A percentile compares a stretch with the other conserved stretches of the same genome.
Conservation (phyloP, 2,113 vertebrate genomes). For the Eonycteris spelaea region DNA sequence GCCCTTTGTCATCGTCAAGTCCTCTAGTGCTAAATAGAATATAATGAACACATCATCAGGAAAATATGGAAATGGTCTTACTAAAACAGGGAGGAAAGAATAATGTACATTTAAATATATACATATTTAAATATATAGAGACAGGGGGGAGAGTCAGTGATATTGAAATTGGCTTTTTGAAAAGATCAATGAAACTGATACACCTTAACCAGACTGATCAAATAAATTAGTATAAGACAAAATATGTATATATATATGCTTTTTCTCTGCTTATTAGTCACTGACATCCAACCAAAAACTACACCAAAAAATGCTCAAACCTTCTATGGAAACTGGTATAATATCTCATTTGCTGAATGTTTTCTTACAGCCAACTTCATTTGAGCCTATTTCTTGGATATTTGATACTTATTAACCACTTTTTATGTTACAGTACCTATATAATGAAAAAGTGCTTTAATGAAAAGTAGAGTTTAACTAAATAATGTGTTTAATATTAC, state of each 20-base stretch:
- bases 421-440: neutral
- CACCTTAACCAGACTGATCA: neutral
- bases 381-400: neutral
- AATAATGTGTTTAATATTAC: neutral
- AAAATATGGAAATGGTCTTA: neutral
- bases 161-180: neutral
- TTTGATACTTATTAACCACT: neutral
- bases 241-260: neutral
- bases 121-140: neutral
- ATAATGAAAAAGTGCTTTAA: conserved; percentile 17
- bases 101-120: neutral
- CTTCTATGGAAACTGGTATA: neutral
- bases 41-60: neutral
- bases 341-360: neutral
- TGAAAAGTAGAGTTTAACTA: neutral
- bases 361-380: neutral
- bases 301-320: neutral
- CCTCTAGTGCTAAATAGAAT: neutral
- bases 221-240: neutral
- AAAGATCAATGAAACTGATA: neutral
- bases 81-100: neutral
- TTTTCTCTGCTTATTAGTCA: neutral
- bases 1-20: neutral
- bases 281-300: neutral
- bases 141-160: neutral